phyloP scores from a whole-genome alignment of 2,797 vertebrate species.

The Limosa lapponica region DNA sequence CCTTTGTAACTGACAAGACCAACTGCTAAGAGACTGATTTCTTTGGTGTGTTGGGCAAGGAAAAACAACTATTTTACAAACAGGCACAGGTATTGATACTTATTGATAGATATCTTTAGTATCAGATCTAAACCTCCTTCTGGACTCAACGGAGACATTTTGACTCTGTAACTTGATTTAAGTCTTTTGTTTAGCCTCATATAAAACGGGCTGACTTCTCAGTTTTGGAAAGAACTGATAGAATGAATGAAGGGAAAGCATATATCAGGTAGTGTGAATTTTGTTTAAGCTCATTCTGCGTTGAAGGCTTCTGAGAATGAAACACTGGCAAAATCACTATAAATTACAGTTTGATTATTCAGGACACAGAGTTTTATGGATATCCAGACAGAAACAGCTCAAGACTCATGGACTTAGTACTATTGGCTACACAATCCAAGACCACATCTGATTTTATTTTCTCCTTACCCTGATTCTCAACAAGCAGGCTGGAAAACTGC shows the following conservation, averaged over 20 bases:
- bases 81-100: not conserved
- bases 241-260: not conserved
- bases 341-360: not conserved
- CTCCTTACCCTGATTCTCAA: not conserved
- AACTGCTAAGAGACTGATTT: not conserved
- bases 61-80: not conserved
- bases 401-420: not conserved
- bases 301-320: not conserved
- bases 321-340: not conserved
- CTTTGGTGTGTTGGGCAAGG: not conserved
- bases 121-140: not conserved
- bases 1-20: not conserved
- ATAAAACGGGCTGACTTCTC: not conserved
- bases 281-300: not conserved
- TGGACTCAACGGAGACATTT: not conserved
- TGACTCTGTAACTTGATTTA: not conserved
- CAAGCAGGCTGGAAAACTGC: not conserved
- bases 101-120: not conserved
- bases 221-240: not conserved
- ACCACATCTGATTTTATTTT: not conserved
- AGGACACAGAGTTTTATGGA: not conserved
- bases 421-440: not conserved
- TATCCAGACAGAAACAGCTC: not conserved
- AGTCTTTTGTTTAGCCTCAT: not conserved
- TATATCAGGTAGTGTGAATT: not conserved